Evolutionary conservation across 2,797 vertebrate genomes (phyloP).

Genomic region (Dipus sagitta): DNA sequence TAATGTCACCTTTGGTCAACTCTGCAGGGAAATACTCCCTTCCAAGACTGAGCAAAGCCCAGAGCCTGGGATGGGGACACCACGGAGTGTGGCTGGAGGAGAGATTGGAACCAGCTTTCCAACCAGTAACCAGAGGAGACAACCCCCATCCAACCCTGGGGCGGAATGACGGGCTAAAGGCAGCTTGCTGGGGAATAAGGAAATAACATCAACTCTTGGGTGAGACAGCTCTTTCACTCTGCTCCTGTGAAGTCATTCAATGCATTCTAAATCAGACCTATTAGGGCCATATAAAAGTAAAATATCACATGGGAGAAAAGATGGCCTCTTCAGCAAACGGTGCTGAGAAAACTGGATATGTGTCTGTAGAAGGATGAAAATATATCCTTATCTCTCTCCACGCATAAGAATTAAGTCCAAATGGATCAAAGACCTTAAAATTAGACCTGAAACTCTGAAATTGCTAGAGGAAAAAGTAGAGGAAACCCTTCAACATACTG

Average conservation of each 20-base stretch:
- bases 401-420: too few relatives aligned
- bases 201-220: background rate
- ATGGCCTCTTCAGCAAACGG: too few relatives aligned
- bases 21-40: background rate
- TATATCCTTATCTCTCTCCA: too few relatives aligned
- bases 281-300: background rate
- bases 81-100: background rate
- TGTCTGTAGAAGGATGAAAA: too few relatives aligned
- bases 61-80: background rate
- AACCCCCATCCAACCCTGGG: background rate
- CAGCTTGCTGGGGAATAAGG: background rate
- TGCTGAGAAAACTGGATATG: too few relatives aligned
- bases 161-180: too few relatives aligned
- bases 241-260: background rate
- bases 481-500: too few relatives aligned
- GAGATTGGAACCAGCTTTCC: background rate
- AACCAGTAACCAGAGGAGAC: background rate
- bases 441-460: too few relatives aligned
- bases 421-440: too few relatives aligned
- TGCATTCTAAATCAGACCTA: background rate
- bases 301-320: too few relatives aligned
- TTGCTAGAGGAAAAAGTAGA: too few relatives aligned
- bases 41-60: background rate
- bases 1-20: conserved; percentile 34
- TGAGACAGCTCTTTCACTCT: background rate